Conservation (phyloP, 1,140 invertebrate genomes). For the Micrasema minimum region DNA sequence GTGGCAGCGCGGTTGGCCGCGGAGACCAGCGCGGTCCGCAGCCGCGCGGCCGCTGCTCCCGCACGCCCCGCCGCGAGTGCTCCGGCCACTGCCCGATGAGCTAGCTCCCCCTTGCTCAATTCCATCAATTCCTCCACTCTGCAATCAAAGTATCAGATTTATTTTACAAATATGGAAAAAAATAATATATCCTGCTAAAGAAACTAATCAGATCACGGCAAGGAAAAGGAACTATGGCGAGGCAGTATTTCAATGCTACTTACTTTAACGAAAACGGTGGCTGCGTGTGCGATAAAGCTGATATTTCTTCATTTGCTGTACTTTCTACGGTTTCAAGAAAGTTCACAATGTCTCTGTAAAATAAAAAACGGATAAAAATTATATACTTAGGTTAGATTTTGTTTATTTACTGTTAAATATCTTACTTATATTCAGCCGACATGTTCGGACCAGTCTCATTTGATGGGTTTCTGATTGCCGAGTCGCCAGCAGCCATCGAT, state of each 20-base stretch:
- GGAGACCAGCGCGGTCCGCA: conserved; percentile 35
- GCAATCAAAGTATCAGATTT: background rate
- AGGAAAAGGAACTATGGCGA: no score
- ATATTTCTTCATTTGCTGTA: conserved; percentile 61
- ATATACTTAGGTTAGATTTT: no score
- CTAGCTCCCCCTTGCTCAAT: conserved; percentile 49
- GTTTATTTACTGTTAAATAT: no score
- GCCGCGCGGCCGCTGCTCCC: conserved; percentile 32
- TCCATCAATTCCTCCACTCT: conserved; percentile 53
- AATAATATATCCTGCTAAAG: no score
- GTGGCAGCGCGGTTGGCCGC: conserved; percentile 35
- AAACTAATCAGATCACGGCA: no score
- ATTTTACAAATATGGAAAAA: no score
- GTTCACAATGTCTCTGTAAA: conserved; percentile 63
- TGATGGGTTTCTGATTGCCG: background rate
- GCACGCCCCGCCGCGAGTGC: conserved; percentile 45
- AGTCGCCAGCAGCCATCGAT: conserved; percentile 11
- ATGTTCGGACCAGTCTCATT: conserved; percentile 5
- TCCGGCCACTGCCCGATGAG: conserved; percentile 47
- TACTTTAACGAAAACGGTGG: conserved; percentile 49
- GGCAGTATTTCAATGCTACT: background rate
- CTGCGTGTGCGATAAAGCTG: conserved; percentile 50
- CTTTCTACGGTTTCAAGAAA: conserved; percentile 66
- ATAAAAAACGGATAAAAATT: conserved; percentile 5
- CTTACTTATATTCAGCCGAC: conserved; percentile 49